A percentile compares a stretch with the other conserved stretches of the same genome.
phyloP scores from a whole-genome alignment of 1,140 invertebrate species.

The Orchesella cincta region DNA sequence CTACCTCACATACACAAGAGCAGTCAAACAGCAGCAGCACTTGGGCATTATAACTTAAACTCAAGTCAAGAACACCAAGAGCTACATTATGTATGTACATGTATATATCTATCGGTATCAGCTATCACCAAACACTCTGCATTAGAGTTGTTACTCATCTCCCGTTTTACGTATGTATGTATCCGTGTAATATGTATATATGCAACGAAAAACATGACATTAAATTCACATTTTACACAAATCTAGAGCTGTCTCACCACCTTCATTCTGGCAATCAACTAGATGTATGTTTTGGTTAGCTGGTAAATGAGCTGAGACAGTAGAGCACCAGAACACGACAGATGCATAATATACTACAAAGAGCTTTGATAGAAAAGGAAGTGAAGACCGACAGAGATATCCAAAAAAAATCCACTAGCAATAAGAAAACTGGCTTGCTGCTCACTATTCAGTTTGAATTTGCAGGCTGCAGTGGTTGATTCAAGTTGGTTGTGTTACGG shows the following conservation, averaged over 20 bases:
- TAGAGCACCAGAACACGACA: too few species aligned
- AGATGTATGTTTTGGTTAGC: not conserved
- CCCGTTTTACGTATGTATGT: too few species aligned
- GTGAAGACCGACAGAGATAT: too few species aligned
- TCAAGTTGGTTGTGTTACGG: too few species aligned
- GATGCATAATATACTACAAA: too few species aligned
- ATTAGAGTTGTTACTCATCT: too few species aligned
- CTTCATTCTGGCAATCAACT: not conserved
- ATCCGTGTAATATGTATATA: not conserved
- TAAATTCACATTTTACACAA: slow-evolving; percentile 18
- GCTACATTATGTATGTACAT: not conserved
- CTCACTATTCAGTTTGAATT: too few species aligned
- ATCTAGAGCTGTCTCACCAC: slow-evolving; percentile 5
- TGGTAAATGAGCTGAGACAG: too few species aligned
- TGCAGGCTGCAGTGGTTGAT: too few species aligned
- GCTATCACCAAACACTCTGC: too few species aligned
- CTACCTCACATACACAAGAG: slow-evolving; percentile 17
- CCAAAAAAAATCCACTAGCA: not conserved
- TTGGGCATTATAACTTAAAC: not conserved
- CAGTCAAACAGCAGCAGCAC: slow-evolving; percentile 7
- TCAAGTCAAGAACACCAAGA: not conserved
- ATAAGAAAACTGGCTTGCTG: not conserved
- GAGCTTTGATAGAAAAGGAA: too few species aligned
- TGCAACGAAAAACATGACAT: not conserved
- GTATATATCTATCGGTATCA: not conserved